These are phyloP conservation scores for Ips typographus DNA, from an alignment of 1,140 invertebrate genomes.

Conservation along the genomic window DNA sequence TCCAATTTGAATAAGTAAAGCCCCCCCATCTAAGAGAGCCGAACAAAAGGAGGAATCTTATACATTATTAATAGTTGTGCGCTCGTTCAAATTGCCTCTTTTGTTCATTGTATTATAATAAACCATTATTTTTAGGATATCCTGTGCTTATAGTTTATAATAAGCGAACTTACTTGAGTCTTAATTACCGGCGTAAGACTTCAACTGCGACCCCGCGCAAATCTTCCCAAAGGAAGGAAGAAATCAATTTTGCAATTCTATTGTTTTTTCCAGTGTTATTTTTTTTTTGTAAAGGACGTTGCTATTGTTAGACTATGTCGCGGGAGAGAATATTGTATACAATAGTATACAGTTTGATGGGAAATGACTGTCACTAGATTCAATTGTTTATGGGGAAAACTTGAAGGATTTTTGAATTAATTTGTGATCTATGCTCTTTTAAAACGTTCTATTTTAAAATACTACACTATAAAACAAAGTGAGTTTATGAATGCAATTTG, in stretches of 20 bases:
- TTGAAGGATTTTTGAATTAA: too few relatives aligned
- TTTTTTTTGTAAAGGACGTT: conserved; percentile 8
- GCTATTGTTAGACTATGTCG: conserved; percentile 11
- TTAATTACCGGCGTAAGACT: conserved; percentile 30
- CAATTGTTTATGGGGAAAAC: too few relatives aligned
- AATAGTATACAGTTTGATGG: too few relatives aligned
- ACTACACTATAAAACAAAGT: too few relatives aligned
- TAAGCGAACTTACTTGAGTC: conserved; percentile 29
- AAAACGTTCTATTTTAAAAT: too few relatives aligned
- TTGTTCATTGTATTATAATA: conserved; percentile 38
- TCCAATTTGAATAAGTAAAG: conserved; percentile 28
- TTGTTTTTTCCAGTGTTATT: conserved; percentile 26
- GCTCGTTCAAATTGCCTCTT: conserved; percentile 31
- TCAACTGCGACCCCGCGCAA: conserved; percentile 23
- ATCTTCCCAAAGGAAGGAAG: conserved; percentile 36
- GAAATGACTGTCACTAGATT: too few relatives aligned
- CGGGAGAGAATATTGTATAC: neutral
- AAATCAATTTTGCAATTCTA: conserved; percentile 38
- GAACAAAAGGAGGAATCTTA: conserved; percentile 28
- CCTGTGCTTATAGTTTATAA: conserved; percentile 33
- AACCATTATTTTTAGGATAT: conserved; percentile 37
- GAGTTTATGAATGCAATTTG: too few relatives aligned
- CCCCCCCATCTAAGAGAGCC: neutral
- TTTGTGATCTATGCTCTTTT: too few relatives aligned
- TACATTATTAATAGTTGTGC: conserved; percentile 31